These are phyloP conservation scores for Nomada hirtipes DNA, from an alignment of 2,888 invertebrate species.

Conservation along the genomic window DNA sequence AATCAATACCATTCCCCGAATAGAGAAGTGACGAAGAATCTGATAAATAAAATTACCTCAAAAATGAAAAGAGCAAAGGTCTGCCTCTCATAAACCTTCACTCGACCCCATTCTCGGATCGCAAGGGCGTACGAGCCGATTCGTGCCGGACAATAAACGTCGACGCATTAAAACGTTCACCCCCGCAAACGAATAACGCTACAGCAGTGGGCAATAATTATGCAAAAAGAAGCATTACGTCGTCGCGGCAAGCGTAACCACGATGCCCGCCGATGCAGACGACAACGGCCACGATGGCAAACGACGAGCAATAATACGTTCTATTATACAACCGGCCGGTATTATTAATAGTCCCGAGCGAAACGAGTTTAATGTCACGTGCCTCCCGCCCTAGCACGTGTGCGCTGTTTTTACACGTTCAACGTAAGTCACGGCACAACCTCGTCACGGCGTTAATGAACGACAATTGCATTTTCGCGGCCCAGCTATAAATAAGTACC, in stretches of 20 bases:
- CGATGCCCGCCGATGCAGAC: background rate
- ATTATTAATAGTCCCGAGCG: slow-evolving; percentile 62
- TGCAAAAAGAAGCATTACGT: slow-evolving; percentile 33
- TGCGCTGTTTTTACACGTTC: slow-evolving; percentile 45
- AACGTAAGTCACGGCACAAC: slow-evolving; percentile 27
- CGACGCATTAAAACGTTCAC: background rate
- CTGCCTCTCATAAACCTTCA: too few relatives aligned
- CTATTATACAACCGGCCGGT: slow-evolving; percentile 55
- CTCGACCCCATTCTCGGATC: too few relatives aligned
- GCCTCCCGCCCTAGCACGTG: slow-evolving; percentile 55
- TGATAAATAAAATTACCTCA: too few relatives aligned
- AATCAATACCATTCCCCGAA: too few relatives aligned
- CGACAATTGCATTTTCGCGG: slow-evolving; percentile 50
- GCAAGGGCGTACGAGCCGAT: too few relatives aligned
- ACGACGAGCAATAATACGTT: slow-evolving; percentile 46
- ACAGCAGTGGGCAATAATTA: slow-evolving; percentile 9
- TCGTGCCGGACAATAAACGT: too few relatives aligned
- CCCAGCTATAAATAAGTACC: slow-evolving; percentile 24
- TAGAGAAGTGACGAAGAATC: too few relatives aligned
- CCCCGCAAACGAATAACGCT: background rate
- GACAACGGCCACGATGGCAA: background rate
- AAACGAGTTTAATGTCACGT: slow-evolving; percentile 66
- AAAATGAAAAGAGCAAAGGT: too few relatives aligned
- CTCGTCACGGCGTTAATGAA: slow-evolving; percentile 37
- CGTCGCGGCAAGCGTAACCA: slow-evolving; percentile 20